Percentiles rank a stretch among this genome's conserved stretches.
Conservation (phyloP, 2,113 vertebrate genomes). For the Corythornis cristatus region DNA sequence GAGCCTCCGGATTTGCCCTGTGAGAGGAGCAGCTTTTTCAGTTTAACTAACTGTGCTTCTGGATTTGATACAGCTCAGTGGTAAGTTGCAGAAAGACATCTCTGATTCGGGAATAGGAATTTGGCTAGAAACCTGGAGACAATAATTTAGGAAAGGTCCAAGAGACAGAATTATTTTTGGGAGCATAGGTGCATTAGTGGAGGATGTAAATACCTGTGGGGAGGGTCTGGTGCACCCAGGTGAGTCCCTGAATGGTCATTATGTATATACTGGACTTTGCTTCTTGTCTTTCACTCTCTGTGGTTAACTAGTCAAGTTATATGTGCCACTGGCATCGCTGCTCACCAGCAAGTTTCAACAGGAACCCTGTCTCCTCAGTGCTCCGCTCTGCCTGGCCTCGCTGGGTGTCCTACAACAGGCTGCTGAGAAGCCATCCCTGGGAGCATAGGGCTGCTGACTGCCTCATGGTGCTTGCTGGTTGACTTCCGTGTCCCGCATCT, state of each 20-base stretch:
- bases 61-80: not conserved
- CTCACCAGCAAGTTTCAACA: not conserved
- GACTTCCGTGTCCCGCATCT: not conserved
- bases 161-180: not conserved
- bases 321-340: not conserved
- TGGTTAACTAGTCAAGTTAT: not conserved
- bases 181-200: not conserved
- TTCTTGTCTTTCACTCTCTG: not conserved
- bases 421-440: not conserved
- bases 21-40: not conserved
- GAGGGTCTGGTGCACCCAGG: not conserved
- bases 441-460: not conserved
- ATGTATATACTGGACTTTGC: not conserved
- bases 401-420: not conserved
- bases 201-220: not conserved
- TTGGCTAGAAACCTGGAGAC: not conserved
- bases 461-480: accelerated
- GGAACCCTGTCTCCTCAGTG: not conserved
- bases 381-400: not conserved
- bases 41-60: not conserved
- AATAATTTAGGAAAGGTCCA: not conserved
- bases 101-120: not conserved
- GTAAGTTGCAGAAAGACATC: not conserved
- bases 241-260: not conserved
- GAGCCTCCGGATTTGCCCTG: not conserved